Percentiles rank a stretch among this genome's conserved stretches.
phyloP scores from a whole-genome alignment of 2,113 vertebrate genomes.

The Sinocyclocheilus anshuiensis region DNA sequence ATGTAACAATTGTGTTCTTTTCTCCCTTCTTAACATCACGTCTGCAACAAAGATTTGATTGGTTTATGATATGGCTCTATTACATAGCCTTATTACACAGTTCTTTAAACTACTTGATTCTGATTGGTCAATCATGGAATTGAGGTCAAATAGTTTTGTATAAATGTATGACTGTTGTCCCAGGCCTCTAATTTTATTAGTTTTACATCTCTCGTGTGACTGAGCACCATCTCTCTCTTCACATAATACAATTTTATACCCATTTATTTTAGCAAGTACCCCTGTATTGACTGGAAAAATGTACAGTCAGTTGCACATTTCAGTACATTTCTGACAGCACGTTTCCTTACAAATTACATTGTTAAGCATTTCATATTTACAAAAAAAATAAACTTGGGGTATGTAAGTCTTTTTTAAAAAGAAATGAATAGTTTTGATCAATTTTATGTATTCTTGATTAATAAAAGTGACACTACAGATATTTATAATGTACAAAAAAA shows the following conservation, averaged over 20 bases:
- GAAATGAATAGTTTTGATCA: too few relatives aligned
- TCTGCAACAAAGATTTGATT: slow-evolving; percentile 66
- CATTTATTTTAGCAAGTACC: background rate
- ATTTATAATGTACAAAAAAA: too few relatives aligned
- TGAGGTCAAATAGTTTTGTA: background rate
- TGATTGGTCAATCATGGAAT: background rate
- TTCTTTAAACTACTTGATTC: background rate
- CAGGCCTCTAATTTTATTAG: background rate
- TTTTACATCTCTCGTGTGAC: background rate
- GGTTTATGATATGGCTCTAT: background rate
- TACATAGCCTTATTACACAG: background rate
- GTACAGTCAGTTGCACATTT: background rate
- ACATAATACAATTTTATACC: background rate
- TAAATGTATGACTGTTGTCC: background rate
- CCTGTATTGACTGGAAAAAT: background rate
- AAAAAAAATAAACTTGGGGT: too few relatives aligned
- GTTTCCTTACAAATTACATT: too few relatives aligned
- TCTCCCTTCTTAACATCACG: slow-evolving; percentile 96
- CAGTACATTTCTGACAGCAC: too few relatives aligned
- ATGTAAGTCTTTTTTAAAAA: too few relatives aligned
- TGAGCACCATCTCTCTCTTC: background rate
- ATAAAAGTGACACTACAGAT: too few relatives aligned
- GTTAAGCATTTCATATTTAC: too few relatives aligned
- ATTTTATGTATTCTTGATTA: too few relatives aligned
- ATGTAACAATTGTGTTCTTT: slow-evolving; percentile 97